A percentile compares a stretch with the other conserved stretches of the same genome.
Evolutionary conservation across 92 coral and sea anemone genomes (phyloP).

Genomic region (Palythoa caribaeorum): DNA sequence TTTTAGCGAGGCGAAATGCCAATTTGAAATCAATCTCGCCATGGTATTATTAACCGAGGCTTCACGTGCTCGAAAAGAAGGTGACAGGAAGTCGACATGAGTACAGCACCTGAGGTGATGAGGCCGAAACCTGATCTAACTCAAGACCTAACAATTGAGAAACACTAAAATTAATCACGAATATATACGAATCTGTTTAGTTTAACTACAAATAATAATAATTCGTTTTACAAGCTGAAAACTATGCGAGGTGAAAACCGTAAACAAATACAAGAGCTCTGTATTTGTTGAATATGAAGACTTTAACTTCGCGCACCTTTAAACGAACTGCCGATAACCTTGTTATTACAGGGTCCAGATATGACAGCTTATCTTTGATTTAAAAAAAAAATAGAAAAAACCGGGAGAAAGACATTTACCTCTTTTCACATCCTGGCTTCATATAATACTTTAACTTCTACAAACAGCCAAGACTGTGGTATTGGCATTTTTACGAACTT

Average conservation of each 20-base stretch:
- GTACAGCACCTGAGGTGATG: slow-evolving; percentile 80
- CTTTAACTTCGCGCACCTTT: not conserved
- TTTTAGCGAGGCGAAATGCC: slow-evolving; percentile 48
- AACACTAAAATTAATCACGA: not conserved
- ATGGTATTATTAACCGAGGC: slow-evolving; percentile 35
- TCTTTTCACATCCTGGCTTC: slow-evolving; percentile 32
- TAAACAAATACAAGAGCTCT: not conserved
- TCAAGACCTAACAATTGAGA: slow-evolving; percentile 1
- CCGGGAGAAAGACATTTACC: slow-evolving; percentile 48
- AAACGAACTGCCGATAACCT: slow-evolving; percentile 16
- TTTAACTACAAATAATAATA: not conserved
- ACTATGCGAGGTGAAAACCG: not conserved
- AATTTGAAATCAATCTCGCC: slow-evolving; percentile 38
- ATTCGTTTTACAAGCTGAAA: not conserved
- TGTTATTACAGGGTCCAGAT: slow-evolving; percentile 51
- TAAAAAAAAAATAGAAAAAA: slow-evolving; percentile 14
- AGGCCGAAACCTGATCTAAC: slow-evolving; percentile 51
- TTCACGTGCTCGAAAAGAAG: slow-evolving; percentile 27
- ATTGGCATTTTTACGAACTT: not conserved
- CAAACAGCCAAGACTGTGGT: slow-evolving; percentile 21
- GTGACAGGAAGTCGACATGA: slow-evolving; percentile 74
- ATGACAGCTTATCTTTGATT: slow-evolving; percentile 68
- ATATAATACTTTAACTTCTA: slow-evolving; percentile 64
- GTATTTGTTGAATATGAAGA: not conserved
- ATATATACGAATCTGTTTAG: not conserved